Evolutionary conservation across 2,797 vertebrate genomes (phyloP).

Genomic region (Phoebastria nigripes): DNA sequence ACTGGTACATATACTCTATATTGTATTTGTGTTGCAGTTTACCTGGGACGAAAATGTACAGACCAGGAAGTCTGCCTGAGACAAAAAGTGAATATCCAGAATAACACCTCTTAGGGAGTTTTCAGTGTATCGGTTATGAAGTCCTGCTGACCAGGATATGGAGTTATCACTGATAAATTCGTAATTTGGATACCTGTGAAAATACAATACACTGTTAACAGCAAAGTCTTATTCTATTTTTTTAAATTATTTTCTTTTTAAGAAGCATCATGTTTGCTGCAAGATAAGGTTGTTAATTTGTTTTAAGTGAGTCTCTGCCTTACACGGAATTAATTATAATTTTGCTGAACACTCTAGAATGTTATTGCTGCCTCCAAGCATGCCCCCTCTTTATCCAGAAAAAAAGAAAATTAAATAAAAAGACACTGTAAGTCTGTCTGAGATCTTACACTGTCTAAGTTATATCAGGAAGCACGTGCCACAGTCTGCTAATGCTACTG

Average conservation of each 20-base stretch:
- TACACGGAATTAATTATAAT: neutral
- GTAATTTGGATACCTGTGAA: constrained; percentile 89
- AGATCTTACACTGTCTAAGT: neutral
- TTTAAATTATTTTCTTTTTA: neutral
- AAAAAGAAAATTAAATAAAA: neutral
- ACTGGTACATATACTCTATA: neutral
- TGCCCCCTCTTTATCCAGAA: neutral
- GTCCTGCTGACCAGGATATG: constrained; percentile 96
- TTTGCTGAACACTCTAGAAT: neutral
- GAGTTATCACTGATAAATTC: constrained; percentile 99
- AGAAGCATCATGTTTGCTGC: neutral
- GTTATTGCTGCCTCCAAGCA: neutral
- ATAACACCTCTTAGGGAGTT: constrained; percentile 96
- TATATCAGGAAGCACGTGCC: neutral
- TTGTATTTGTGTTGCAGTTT: neutral
- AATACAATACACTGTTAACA: constrained; percentile 4
- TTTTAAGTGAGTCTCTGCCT: neutral
- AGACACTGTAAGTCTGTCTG: neutral
- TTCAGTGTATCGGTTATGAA: constrained; percentile 96
- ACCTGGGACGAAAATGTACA: constrained; percentile 99
- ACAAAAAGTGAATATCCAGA: constrained; percentile 96
- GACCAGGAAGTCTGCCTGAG: constrained; percentile 95
- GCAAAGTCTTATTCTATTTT: neutral
- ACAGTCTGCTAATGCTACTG: neutral
- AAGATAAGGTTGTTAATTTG: neutral